Percentiles rank a stretch among this genome's conserved stretches.
Conservation (phyloP, 2,888 invertebrate species). For the Ypsolopha scabrella region DNA sequence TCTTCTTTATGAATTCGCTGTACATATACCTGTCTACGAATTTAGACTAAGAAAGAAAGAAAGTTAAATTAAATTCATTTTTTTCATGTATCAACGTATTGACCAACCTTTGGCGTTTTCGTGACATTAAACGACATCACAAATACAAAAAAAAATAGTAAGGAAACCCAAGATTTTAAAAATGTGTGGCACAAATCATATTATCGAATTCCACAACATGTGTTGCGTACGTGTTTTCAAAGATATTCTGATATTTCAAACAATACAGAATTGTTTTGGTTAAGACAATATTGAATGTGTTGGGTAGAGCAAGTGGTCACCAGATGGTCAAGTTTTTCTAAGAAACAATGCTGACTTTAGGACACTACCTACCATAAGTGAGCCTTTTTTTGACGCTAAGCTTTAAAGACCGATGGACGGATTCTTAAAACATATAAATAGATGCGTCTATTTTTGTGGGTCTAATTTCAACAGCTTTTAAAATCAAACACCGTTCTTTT, state of each 20-base stretch:
- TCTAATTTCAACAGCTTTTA: no score
- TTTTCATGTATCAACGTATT: no score
- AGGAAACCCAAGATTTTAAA: not conserved
- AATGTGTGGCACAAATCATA: not conserved
- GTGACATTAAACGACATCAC: no score
- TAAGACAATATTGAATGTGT: not conserved
- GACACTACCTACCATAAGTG: not conserved
- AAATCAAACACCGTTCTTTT: no score
- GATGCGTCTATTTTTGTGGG: no score
- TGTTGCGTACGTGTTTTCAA: conserved; percentile 4
- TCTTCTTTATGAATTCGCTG: no score
- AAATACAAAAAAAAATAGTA: not conserved
- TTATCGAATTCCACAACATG: conserved; percentile 3
- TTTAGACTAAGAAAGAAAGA: no score
- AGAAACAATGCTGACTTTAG: not conserved
- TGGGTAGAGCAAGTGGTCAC: conserved; percentile 43
- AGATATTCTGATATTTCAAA: conserved; percentile 4
- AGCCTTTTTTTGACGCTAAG: not conserved
- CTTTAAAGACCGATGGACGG: no score
- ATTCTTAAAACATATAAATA: no score
- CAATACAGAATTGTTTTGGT: conserved; percentile 2
- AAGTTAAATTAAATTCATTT: no score
- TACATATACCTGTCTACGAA: no score
- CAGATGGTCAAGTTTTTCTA: conserved; percentile 42
- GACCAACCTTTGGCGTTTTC: no score